These are phyloP conservation scores for Hippolais icterina DNA, from an alignment of 2,113 vertebrate species.

Conservation along the genomic window DNA sequence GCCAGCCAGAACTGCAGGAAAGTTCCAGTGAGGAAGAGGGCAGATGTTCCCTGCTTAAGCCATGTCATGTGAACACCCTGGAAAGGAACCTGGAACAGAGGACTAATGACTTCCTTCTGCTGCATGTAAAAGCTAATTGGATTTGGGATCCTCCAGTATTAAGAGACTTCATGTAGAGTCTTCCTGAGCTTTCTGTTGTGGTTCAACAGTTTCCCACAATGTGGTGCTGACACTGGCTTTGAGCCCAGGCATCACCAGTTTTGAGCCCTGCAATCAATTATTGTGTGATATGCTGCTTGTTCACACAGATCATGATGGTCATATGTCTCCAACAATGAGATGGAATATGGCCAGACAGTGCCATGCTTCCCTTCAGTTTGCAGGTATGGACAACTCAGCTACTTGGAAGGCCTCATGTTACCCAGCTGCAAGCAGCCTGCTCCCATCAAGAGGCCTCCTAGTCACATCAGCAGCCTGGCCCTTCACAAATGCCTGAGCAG, in stretches of 20 bases:
- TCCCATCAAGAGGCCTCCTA: neutral
- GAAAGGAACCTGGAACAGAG: neutral
- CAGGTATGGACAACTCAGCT: neutral
- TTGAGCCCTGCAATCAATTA: neutral
- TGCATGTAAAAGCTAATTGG: neutral
- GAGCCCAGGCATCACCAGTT: neutral
- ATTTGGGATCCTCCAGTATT: neutral
- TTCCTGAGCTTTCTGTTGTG: neutral
- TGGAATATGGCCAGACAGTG: neutral
- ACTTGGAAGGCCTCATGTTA: neutral
- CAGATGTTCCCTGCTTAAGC: neutral
- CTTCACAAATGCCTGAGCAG: neutral
- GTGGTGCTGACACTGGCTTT: neutral
- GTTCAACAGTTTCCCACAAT: neutral
- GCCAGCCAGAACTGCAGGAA: neutral
- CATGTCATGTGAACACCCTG: neutral
- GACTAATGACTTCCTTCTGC: neutral
- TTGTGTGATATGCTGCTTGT: neutral
- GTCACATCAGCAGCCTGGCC: neutral
- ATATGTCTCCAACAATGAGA: accelerated
- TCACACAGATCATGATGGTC: neutral
- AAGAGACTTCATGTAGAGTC: neutral
- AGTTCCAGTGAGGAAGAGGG: neutral
- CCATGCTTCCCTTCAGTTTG: neutral
- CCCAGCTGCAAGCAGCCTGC: neutral